Base-by-base conservation (phyloP, 35 echinoderm and acorn worm genomes). In the Apostichopus californicus region DNA sequence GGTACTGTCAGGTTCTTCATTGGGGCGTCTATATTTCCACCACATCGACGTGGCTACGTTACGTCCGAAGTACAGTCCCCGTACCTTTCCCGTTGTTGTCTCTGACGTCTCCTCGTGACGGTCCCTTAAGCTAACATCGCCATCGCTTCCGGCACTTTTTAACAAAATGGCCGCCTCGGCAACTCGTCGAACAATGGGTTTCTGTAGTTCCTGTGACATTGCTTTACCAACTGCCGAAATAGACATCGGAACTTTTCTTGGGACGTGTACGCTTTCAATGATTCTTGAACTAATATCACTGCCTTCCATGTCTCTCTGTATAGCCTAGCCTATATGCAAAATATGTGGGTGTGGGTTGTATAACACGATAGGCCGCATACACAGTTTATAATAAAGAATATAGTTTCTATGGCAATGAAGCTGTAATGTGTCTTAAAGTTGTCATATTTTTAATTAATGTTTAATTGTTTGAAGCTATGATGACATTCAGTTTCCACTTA, bases 1-100 rank as follows among this genome's bases (percentile, higher is more conserved):
- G 17, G 23, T 58, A 3, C 1, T 87, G 13, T 87, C 86, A 6
- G 64, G 64, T 6, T 9, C 57, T 65, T 4, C 57, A 23, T 24
- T 28, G 55, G 13, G 22, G 11, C 6, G 18, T 52, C 64, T 56
- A 22, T 87, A 87, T 34, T 87, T 87, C 86, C 86, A 87, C 86
- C 86, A 87, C 86, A 87, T 87, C 28, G 86, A 87, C 10, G 86
- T 87, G 3, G 86, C 57, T 5, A 87, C 86, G 64, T 87, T 64
- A 5, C 86, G 86, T 9, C 86, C 86, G 86, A 87, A 87, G 64
- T 87, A 87, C n/a, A 87, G 57, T 15, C 86, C 86, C 54, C 64
- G 15, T 34, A 28, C 22, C 9, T n/a, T 8, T 65, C 54, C 57
- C 22, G 12, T 18, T 46, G 34, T 46, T 46, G 34, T 3, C 34